phyloP scores from a whole-genome alignment of 2,888 invertebrate genomes.

The Agrotis exclamationis region DNA sequence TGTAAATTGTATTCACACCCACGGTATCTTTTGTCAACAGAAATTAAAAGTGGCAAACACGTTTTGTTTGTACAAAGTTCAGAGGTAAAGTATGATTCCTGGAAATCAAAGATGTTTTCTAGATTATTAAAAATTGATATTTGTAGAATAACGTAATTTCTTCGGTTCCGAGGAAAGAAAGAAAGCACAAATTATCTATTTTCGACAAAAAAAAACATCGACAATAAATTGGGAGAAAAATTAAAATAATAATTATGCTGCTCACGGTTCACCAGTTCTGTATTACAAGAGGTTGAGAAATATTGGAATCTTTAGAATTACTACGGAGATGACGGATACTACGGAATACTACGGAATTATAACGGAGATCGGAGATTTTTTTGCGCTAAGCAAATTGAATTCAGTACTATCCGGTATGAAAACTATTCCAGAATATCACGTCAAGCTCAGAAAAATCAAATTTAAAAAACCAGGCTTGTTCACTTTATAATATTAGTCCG shows the following conservation, averaged over 20 bases:
- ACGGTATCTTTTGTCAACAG: constrained; percentile 9
- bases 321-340: too few species aligned
- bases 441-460: constrained; percentile 1
- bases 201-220: too few species aligned
- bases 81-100: background rate
- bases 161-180: too few species aligned
- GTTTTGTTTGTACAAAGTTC: background rate
- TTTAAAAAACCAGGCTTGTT: background rate
- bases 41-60: constrained; percentile 5
- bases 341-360: too few species aligned
- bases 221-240: too few species aligned
- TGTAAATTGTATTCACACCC: constrained; percentile 22
- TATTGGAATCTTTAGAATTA: background rate
- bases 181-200: too few species aligned
- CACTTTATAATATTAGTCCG: constrained; percentile 7
- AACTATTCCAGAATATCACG: background rate
- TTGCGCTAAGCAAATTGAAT: background rate
- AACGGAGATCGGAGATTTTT: too few species aligned
- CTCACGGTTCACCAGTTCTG: too few species aligned
- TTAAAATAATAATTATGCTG: too few species aligned
- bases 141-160: background rate
- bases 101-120: too few species aligned
- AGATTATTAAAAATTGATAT: background rate
- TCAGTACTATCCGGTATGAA: background rate
- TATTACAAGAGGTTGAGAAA: too few species aligned